Base-by-base conservation (phyloP, 2,888 invertebrate genomes). In the Hermaeophaga mercurialis region DNA sequence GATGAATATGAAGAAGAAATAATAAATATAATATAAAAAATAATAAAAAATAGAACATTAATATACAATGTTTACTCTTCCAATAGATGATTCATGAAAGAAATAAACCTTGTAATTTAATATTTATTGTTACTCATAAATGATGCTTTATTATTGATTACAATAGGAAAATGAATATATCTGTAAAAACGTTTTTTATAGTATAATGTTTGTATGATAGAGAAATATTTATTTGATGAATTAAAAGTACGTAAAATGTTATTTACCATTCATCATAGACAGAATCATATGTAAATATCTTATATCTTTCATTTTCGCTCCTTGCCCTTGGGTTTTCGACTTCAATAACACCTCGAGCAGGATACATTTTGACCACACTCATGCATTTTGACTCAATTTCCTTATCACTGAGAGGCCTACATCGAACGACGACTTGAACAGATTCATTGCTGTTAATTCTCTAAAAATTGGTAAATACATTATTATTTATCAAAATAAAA, bases 251-350 rank as follows among this genome's bases (percentile, higher is more conserved):
- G n/a, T n/a, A n/a, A n/a, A n/a, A n/a, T n/a, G n/a, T n/a, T n/a
- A 5, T 62, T 79, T 77, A 87, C 82, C 83, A 82, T 82, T 85
- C 85, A 80, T 96, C 96, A 81, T 97, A 99, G 4, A 97, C 96
- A 24, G 96, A 91, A 80, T 99, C 99, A 81, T 96, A 99, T 0
- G 97, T 96, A 80, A 98, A 99, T 64, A 90, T 85, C 79, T 97
- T 97, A 66, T 92, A 91, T 72, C 87, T 86, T 47, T 90, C 90
- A 70, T 84, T 81, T 15, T 78, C 78, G 44, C 82, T 83, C 47
- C 82, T 82, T 31, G 86, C 85, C 63, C 90, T 89, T 31, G 91
- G 91, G 80, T 94, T 94, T 70, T 85, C 85, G 50, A 99, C 88
- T 78, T 96, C 94, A 59, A 99, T 90, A 1, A 91, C 90, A 24